Evolutionary conservation across 2,888 invertebrate genomes (phyloP).

Genomic region (Dryobotodes eremita): DNA sequence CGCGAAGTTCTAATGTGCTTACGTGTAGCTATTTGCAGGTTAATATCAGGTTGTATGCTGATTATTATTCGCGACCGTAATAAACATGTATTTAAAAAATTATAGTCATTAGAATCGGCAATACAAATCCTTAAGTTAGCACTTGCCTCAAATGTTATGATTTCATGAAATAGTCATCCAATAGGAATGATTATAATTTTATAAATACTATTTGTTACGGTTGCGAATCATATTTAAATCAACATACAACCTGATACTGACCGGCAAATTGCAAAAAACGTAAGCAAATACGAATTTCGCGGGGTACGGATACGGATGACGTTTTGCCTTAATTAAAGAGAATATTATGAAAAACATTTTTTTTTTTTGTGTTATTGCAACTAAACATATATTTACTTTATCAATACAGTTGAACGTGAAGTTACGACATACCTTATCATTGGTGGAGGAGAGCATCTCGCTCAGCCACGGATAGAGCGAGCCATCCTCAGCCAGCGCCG

Average conservation of each 20-base stretch:
- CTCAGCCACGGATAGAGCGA: constrained; percentile 98
- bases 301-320: not conserved
- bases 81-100: not conserved
- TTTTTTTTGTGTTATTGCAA: no score
- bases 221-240: not conserved
- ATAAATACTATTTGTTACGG: not conserved
- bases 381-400: constrained; percentile 1
- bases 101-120: not conserved
- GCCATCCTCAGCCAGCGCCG: constrained; percentile 96
- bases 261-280: not conserved
- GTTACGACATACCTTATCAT: constrained; percentile 92
- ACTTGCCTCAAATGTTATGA: no score
- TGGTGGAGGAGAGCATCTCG: constrained; percentile 96
- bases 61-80: not conserved
- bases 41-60: not conserved
- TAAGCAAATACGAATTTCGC: not conserved
- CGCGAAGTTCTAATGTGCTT: not conserved
- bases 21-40: not conserved
- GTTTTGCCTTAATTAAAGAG: not conserved
- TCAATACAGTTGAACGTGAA: not conserved
- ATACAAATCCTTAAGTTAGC: no score
- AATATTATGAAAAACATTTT: not conserved
- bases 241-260: not conserved
- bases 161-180: not conserved
- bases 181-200: not conserved